Base-by-base conservation (phyloP, 2,113 vertebrate species). In the Pituophis catenifer region DNA sequence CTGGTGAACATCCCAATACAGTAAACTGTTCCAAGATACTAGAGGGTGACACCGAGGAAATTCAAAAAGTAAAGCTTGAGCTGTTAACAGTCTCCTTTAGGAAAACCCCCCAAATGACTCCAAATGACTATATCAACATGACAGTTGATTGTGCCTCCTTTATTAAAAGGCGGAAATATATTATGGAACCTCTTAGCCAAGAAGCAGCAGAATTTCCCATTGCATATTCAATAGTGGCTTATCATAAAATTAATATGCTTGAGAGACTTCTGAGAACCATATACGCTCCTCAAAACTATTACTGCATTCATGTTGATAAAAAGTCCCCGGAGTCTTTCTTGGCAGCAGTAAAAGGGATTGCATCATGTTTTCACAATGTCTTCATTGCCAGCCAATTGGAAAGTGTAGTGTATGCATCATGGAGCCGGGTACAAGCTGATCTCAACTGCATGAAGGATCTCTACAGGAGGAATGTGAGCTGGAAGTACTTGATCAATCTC, bases 391-490 rank as follows among this genome's bases (percentile, higher is more conserved):
- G 97, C 86, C 95, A 97, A 88, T 3, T 97, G 89, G 98, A 98
- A 90, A 96, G 9, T 0, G 98, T 99, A 29, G 97, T 99, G 7
- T 99, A 99, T 48, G 97, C 98, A 6, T 98, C 97, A 0, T 99
- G 99, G 98, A 97, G 98, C 62, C 97, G 99, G 0, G 98, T 99
- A 5, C 98, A 99, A 96, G 99, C 99, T 5, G 99, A 99, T 86
- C 96, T 99, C 94, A 99, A 99, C 96, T 99, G 99, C 95, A 99
- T 99, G 98, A 98, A 97, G 93, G 99, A 99, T 91, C 98, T 99
- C 10, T 97, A 98, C 65, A 93, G 94, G 7, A 93, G 70, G 93
- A 98, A 91, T 92, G 90, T 96, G 24, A 95, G 90, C 59, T 99
- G 99, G 99, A 99, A 98, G 91, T 99, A 99, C 94, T 96, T 99